Base-by-base conservation (phyloP, 2,888 invertebrate species). In the Aphidius colemani region DNA sequence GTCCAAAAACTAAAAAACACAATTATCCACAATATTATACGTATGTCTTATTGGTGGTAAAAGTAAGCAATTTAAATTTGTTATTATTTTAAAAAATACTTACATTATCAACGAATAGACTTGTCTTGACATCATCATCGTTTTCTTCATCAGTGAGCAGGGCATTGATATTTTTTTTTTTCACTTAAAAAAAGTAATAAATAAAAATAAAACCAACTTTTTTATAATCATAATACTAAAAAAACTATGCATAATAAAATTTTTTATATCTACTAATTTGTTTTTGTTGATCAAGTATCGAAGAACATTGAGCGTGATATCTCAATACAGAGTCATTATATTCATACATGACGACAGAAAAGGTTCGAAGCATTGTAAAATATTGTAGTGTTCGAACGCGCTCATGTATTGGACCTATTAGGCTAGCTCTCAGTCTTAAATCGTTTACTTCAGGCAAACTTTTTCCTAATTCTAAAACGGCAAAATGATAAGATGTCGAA, bases 1-100 rank as follows among this genome's bases (percentile, higher is more conserved):
- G 70, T 90, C 88, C 75, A 91, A 87, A 81, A 94, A 89, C 92
- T 94, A 79, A 61, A 78, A 74, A 63, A 41, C 5, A 10, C 40
- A 40, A 7, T n/a, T 39, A 40, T 55, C 39, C 13, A 56, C 68
- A 58, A 65, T 9, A 11, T 48, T 39, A 7, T 58, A 62, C 13
- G 48, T 30, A 39, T 39, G 50, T 64, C 53, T 11, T 53, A 49
- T 10, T 53, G 55, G 44, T 9, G n/a, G 46, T 61, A 46, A 46
- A 30, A 48, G 11, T 46, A 59, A 13, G 57, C 44, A 64, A 60
- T 60, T 30, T 11, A 59, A 50, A 57, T 10, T 61, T 7, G 30
- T 10, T 43, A 53, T 10, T 6, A 49, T 51, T 48, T 53, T 60
- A n/a, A 46, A 63, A 45, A 56, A 63, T 70, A 76, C 82, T 81